Evolutionary conservation across 2,888 invertebrate species (phyloP), one percentile per base, ranked within the genome.

Genomic region (Apantesis nais): DNA sequence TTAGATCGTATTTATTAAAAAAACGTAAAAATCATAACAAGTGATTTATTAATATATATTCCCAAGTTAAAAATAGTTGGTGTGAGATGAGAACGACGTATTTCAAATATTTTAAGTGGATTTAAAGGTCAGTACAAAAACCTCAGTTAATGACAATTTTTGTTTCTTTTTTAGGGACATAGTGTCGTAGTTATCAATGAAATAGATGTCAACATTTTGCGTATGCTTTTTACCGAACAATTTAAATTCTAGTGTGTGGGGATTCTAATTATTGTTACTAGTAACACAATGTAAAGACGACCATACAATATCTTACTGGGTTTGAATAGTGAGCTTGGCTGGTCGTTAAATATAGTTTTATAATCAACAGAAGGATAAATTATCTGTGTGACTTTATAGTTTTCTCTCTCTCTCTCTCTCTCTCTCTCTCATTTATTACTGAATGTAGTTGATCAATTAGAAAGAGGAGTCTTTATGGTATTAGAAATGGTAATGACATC

Each of bases 301-400:
- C 52, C n/a, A 3, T 11, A 52, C 55, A 29, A 29, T 55, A 29
- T 55, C 25, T 1, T 12, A 0, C 12, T n/a, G 12, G 25, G 14
- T 14, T 3, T 12, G 12, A 55, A 48, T 48, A 55, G 25, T 55
- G n/a, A 4, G 25, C 55, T 34, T 78, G 2, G 75, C 75, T 62
- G 74, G 81, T 76, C 78, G 79, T 70, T 78, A 14, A 14, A 63
- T 22, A 2, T 16, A 34, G 39, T 25, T 37, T 62, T 55, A 19
- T 19, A 55, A 63, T 55, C 25, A 25, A n/a, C 48, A 52, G 61
- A 55, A 68, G 55, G 62, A 71, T 60, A 65, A n/a, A 74, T 72
- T 67, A 78, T 71, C 64, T 61, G 69, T 67, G 62, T 39, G 39
- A 58, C 41, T 63, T 63, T 68, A n/a, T n/a, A n/a, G n/a, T n/a